A percentile compares a stretch with the other conserved stretches of the same genome.
These are phyloP conservation scores for Plectrocnemia conspersa DNA, from an alignment of 1,140 invertebrate genomes.

Conservation along the genomic window DNA sequence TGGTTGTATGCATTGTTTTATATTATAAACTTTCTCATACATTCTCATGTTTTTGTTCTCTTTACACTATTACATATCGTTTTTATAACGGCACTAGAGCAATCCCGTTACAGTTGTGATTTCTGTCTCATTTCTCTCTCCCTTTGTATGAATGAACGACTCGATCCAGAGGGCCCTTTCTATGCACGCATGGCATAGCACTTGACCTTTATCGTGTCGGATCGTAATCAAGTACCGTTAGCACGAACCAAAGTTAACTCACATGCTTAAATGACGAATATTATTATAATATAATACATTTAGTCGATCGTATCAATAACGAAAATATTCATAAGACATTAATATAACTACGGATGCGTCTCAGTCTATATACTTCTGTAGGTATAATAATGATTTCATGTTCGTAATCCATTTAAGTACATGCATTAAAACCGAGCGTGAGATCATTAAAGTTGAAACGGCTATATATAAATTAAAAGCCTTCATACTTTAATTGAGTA, in stretches of 20 bases:
- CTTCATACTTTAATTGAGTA: constrained; percentile 19
- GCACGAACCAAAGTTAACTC: constrained; percentile 3
- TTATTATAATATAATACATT: constrained; percentile 3
- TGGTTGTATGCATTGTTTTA: no score
- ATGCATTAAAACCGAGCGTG: not conserved
- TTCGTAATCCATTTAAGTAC: constrained; percentile 3
- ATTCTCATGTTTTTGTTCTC: no score
- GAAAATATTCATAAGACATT: not conserved
- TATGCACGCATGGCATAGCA: not conserved
- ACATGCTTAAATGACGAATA: not conserved
- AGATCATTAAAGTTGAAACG: constrained; percentile 1
- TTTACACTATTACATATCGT: not conserved
- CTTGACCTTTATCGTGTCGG: constrained; percentile 20
- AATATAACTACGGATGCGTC: not conserved
- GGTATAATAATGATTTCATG: not conserved
- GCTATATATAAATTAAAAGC: constrained; percentile 6
- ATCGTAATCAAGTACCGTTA: constrained; percentile 20
- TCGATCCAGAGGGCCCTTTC: not conserved
- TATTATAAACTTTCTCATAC: no score
- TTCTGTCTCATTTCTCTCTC: not conserved
- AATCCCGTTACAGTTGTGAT: not conserved
- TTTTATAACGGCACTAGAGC: constrained; percentile 4
- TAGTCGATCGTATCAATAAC: no score
- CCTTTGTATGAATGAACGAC: no score
- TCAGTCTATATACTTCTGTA: no score